Conservation (phyloP, 2,797 vertebrate genomes). For the Sebastes minor region DNA sequence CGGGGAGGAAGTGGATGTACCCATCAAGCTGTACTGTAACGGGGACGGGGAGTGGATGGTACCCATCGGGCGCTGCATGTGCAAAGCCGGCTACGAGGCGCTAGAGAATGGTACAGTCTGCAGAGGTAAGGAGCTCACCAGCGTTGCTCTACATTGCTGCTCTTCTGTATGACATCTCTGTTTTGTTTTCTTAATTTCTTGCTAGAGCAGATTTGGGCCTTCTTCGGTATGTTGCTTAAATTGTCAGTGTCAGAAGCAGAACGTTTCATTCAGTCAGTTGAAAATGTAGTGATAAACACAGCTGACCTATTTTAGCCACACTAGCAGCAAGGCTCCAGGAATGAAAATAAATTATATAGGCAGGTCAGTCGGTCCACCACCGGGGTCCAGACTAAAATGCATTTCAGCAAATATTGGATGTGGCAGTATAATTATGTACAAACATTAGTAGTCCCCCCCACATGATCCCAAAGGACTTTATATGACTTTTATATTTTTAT, state of each 20-base stretch:
- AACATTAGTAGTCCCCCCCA: not conserved
- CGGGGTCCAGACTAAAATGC: not conserved
- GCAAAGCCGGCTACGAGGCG: conserved; percentile 89
- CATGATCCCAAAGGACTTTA: not conserved
- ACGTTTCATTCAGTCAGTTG: not conserved
- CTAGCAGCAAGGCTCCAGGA: not conserved
- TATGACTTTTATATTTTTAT: no score
- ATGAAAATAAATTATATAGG: not conserved
- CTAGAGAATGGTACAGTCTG: conserved; percentile 90
- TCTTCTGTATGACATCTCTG: not conserved
- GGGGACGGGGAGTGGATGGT: conserved; percentile 98
- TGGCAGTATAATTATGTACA: not conserved
- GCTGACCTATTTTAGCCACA: not conserved
- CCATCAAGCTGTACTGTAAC: conserved; percentile 96
- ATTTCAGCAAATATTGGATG: not conserved
- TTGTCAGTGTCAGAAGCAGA: not conserved
- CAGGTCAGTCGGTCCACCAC: not conserved
- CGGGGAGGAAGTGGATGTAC: conserved; percentile 95
- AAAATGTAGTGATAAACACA: not conserved
- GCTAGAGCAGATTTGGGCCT: not conserved
- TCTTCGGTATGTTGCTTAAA: not conserved
- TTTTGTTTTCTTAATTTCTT: not conserved
- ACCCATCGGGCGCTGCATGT: conserved; percentile 95
- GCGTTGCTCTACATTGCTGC: not conserved
- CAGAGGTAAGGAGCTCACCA: conserved; percentile 84